phyloP scores from a whole-genome alignment of 1,140 invertebrate species.

The Philopotamus ludificatus region DNA sequence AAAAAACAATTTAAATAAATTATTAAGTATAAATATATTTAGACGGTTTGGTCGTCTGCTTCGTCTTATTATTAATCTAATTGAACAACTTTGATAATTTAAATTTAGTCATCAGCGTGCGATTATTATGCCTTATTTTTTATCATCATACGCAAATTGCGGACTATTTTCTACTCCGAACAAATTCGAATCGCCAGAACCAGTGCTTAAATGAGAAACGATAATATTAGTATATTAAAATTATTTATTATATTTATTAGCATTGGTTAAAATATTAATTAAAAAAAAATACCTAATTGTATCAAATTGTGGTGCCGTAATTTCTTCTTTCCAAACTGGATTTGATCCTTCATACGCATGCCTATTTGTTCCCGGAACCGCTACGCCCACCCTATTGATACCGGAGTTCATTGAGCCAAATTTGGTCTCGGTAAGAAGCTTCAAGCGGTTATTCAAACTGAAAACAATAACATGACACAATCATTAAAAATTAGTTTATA shows the following conservation, averaged over 20 bases:
- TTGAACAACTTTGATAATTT: too few relatives aligned
- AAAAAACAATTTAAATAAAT: too few relatives aligned
- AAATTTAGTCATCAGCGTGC: too few relatives aligned
- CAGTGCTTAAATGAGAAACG: conserved; percentile 48
- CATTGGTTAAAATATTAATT: neutral
- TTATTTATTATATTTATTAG: conserved; percentile 25
- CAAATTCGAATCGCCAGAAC: conserved; percentile 62
- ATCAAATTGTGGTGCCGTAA: conserved; percentile 54
- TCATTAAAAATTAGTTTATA: neutral
- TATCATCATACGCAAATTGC: conserved; percentile 56
- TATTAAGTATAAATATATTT: too few relatives aligned
- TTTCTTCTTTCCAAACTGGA: conserved; percentile 60
- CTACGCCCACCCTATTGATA: conserved; percentile 55
- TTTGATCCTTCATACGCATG: conserved; percentile 68
- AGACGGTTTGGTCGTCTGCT: too few relatives aligned
- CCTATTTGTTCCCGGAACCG: conserved; percentile 66
- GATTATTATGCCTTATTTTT: too few relatives aligned
- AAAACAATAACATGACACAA: conserved; percentile 30
- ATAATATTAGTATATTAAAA: conserved; percentile 15
- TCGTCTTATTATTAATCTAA: too few relatives aligned
- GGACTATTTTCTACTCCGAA: conserved; percentile 64
- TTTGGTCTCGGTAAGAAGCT: conserved; percentile 60
- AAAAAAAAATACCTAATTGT: conserved; percentile 49
- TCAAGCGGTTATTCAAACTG: conserved; percentile 56
- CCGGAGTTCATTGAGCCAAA: conserved; percentile 63